phyloP scores from a whole-genome alignment of 2,888 invertebrate species.

The Rotaria sp. region DNA sequence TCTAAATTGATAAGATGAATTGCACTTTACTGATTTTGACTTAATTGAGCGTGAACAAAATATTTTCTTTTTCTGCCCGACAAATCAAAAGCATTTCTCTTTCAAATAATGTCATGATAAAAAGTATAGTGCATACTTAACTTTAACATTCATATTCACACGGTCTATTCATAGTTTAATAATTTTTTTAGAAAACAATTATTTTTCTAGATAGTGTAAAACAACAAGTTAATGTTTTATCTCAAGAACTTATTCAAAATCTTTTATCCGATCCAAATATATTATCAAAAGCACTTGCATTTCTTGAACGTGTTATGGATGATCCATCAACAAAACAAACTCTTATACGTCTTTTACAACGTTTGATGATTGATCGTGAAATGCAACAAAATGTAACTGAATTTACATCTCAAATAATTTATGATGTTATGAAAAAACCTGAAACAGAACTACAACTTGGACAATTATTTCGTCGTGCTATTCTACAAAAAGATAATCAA shows the following conservation, averaged over 20 bases:
- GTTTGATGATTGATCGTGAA: not conserved
- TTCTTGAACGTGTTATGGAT: not conserved
- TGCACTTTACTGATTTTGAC: not conserved
- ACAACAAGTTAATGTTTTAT: conserved; percentile 20
- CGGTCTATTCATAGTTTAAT: no score
- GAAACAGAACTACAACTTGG: conserved; percentile 15
- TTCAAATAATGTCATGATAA: no score
- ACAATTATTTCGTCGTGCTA: conserved; percentile 21
- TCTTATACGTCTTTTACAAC: not conserved
- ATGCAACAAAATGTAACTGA: conserved; percentile 8
- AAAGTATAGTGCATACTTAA: no score
- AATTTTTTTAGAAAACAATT: no score
- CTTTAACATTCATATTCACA: no score
- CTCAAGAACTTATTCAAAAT: conserved; percentile 12
- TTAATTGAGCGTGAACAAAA: not conserved
- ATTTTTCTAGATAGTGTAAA: not conserved
- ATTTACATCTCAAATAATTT: not conserved
- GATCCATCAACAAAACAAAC: conserved; percentile 3
- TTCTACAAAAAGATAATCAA: conserved; percentile 23
- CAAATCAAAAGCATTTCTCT: no score
- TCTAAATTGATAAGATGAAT: no score
- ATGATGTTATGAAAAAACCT: not conserved
- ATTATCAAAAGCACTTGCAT: not conserved
- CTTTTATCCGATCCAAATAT: not conserved
- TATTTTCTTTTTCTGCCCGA: not conserved